phyloP scores from a whole-genome alignment of 2,113 vertebrate species.

The Tretioscincus oriximinensis region DNA sequence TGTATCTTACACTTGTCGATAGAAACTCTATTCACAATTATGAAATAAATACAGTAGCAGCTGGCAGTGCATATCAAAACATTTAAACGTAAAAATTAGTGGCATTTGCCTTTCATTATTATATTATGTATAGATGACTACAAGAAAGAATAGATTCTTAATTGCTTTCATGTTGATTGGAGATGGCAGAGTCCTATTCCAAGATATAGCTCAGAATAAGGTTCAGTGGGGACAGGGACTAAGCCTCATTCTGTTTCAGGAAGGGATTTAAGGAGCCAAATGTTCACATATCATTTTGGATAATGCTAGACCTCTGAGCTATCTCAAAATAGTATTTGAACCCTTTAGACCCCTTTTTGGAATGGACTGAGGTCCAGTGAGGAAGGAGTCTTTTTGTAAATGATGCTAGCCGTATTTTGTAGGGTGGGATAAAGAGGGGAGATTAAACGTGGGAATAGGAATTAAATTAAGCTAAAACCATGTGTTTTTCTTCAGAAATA shows the following conservation, averaged over 20 bases:
- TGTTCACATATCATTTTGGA: too few relatives aligned
- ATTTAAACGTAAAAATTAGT: not conserved
- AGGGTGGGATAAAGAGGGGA: not conserved
- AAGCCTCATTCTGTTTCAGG: too few relatives aligned
- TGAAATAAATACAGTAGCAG: slow-evolving; percentile 37
- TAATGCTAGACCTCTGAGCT: too few relatives aligned
- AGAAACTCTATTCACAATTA: slow-evolving; percentile 14
- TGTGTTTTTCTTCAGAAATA: not conserved
- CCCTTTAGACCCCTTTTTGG: too few relatives aligned
- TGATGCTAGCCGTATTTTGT: not conserved
- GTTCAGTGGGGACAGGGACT: too few relatives aligned
- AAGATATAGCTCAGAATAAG: too few relatives aligned
- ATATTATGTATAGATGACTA: not conserved
- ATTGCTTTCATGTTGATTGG: not conserved
- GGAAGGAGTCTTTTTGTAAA: not conserved
- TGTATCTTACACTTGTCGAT: slow-evolving; percentile 41
- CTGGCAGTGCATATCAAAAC: slow-evolving; percentile 26
- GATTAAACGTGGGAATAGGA: not conserved
- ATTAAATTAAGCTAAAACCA: not conserved
- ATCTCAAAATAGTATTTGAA: too few relatives aligned
- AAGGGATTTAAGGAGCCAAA: too few relatives aligned
- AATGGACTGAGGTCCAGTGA: too few relatives aligned
- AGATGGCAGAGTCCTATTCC: too few relatives aligned
- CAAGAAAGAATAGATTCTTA: not conserved
- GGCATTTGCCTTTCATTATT: not conserved